These are phyloP conservation scores for Agonopterix arenella DNA, from an alignment of 2,888 invertebrate species.

Conservation along the genomic window DNA sequence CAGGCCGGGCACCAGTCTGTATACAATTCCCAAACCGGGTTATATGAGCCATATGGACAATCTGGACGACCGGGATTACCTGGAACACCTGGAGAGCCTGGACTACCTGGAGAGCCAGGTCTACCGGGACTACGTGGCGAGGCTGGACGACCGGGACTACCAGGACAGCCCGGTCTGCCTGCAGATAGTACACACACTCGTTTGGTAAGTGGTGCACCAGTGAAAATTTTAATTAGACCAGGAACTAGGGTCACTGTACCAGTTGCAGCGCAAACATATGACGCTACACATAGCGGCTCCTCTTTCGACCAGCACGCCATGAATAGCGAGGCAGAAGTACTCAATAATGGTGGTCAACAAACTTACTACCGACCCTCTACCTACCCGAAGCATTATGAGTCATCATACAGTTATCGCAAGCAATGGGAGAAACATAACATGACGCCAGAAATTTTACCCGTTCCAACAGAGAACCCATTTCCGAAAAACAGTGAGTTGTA, in stretches of 20 bases:
- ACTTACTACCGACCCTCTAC: constrained; percentile 24
- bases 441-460: constrained; percentile 25
- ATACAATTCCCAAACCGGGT: constrained; percentile 27
- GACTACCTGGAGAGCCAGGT: constrained; percentile 26
- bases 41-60: constrained; percentile 13
- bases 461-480: constrained; percentile 38
- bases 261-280: constrained; percentile 39
- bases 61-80: constrained; percentile 23
- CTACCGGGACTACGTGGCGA: constrained; percentile 15
- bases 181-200: constrained; percentile 21
- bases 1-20: constrained; percentile 25
- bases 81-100: constrained; percentile 13
- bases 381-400: constrained; percentile 50
- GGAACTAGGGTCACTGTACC: constrained; percentile 50
- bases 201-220: constrained; percentile 37
- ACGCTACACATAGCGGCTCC: constrained; percentile 24
- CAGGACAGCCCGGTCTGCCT: no score
- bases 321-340: constrained; percentile 42
- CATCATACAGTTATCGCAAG: constrained; percentile 59
- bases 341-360: constrained; percentile 25
- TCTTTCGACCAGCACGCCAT: constrained; percentile 36
- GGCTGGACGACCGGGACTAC: neutral
- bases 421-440: constrained; percentile 63
- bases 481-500: constrained; percentile 46
- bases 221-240: constrained; percentile 48